Base-by-base conservation (phyloP, 2,797 vertebrate genomes). In the Pseudomugil gertrudae region DNA sequence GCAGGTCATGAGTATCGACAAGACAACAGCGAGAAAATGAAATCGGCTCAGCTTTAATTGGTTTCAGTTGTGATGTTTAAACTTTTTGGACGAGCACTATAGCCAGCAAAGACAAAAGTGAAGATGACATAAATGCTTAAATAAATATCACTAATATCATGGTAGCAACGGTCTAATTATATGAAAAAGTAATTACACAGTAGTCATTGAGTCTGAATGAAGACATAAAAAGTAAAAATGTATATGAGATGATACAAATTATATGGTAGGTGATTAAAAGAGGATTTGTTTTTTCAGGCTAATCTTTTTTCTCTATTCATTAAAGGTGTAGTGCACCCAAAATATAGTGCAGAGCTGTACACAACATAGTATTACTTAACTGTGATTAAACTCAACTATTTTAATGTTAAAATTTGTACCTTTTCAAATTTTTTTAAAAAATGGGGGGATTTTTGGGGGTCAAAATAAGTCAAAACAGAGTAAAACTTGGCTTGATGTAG, bases 191-290 rank as follows among this genome's bases (percentile, higher is more conserved):
- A 91, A 91, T 92, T 91, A 88, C 77, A 87, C 78, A 84, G 85
- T 84, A 89, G 90, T 91, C 90, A 90, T 73, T 76, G 78, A 79
- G 81, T 85, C 66, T 75, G 78, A 90, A 88, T 75, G 70, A 85
- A 80, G 78, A 84, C 65, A 60, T 89, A 89, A 85, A 86, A 89
- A 85, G 74, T 82, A 70, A 85, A 75, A 89, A 86, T 86, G 83
- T 85, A 79, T 87, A 86, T 72, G 78, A 84, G 79, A 85, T 89
- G 87, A 92, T 89, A 90, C 86, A 87, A 91, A 92, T 92, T 84
- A 90, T 85, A 84, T 70, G 87, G 89, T 75, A 71, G 82, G 71
- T 81, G 72, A 81, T 83, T 85, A 69, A 79, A 61, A 76, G 78
- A 80, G 81, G 77, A 90, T 87, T 84, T 86, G 84, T 6, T 85